Evolutionary conservation across 1,140 invertebrate genomes (phyloP).

Genomic region (Frieseomelitta varia): DNA sequence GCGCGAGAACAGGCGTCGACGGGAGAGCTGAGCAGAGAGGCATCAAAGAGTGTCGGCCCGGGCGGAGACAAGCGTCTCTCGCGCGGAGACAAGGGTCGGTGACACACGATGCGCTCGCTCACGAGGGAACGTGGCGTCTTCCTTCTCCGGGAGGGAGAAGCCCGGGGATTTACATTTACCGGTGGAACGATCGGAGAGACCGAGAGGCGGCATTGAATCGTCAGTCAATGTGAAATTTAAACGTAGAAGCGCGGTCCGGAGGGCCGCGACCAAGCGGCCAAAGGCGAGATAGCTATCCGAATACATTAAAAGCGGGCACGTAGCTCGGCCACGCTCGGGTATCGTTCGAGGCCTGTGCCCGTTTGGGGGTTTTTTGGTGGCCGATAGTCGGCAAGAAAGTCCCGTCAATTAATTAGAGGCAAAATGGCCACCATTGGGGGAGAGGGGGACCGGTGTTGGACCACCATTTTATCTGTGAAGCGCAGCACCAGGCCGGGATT

Average conservation of each 20-base stretch:
- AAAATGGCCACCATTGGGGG: conserved; percentile 63
- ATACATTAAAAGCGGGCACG: conserved; percentile 60
- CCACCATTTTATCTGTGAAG: conserved; percentile 67
- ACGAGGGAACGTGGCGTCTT: conserved; percentile 39
- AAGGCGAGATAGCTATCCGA: conserved; percentile 59
- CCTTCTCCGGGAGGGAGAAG: neutral
- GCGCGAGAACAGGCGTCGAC: conserved; percentile 41
- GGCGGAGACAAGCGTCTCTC: neutral
- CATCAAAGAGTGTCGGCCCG: conserved; percentile 6
- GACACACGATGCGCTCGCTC: conserved; percentile 9
- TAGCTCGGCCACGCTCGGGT: neutral
- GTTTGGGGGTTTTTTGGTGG: conserved; percentile 52
- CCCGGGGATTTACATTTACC: conserved; percentile 41
- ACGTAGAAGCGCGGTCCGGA: conserved; percentile 31
- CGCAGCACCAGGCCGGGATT: conserved; percentile 55
- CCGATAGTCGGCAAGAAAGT: conserved; percentile 31
- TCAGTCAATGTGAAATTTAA: conserved; percentile 61
- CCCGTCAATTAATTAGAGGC: conserved; percentile 69
- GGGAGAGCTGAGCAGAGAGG: neutral
- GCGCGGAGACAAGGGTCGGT: conserved; percentile 31
- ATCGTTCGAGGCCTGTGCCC: neutral
- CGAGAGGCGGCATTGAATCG: conserved; percentile 49
- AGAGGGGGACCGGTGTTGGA: conserved; percentile 43
- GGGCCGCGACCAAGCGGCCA: conserved; percentile 8
- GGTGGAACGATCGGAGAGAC: conserved; percentile 12